Base-by-base conservation (phyloP, 2,888 invertebrate genomes). In the Lamellibrachia satsuma region DNA sequence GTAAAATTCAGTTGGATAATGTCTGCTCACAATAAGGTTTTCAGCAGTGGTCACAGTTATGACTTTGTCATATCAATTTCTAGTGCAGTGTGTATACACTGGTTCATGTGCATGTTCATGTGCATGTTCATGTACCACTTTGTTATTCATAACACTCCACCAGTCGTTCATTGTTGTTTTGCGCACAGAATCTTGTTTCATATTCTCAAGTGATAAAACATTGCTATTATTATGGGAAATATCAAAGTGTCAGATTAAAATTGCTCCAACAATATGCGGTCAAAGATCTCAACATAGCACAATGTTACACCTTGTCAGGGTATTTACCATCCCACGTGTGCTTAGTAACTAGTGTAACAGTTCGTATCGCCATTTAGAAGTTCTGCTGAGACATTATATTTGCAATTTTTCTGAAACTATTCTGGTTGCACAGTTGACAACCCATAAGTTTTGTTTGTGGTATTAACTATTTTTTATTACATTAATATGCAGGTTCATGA, bases 131-230 rank as follows among this genome's bases (percentile, higher is more conserved):
- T 75, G 52, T 27, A 90, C 11, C 75, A 90, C 52, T 90, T 52
- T n/a, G 15, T 27, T 90, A 52, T 55, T 52, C 90, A 75, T 60
- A 90, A 90, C 92, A 92, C 90, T 60, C 9, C 55, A 52, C 90
- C 55, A 92, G 92, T 90, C 52, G 52, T 52, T 6, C 39, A 90
- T 55, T 52, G 90, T n/a, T 51, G 52, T n/a, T 7, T 39, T 27
- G 52, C 9, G 7, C 90, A 90, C 90, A 52, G 90, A 90, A 90
- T n/a, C 52, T 15, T 52, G 51, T 92, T 92, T 92, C 52, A 51
- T 52, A 92, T 92, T 92, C 22, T n/a, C 92, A 57, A 52, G 39
- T 39, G 39, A 39, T 39, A 39, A 39, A 39, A 39, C 39, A 39
- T 39, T 39, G 60, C 55, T 4, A 57, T 57, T 6, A 22, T 22